phyloP scores from a whole-genome alignment of 2,797 vertebrate species.

The Macroramphosus scolopax region DNA sequence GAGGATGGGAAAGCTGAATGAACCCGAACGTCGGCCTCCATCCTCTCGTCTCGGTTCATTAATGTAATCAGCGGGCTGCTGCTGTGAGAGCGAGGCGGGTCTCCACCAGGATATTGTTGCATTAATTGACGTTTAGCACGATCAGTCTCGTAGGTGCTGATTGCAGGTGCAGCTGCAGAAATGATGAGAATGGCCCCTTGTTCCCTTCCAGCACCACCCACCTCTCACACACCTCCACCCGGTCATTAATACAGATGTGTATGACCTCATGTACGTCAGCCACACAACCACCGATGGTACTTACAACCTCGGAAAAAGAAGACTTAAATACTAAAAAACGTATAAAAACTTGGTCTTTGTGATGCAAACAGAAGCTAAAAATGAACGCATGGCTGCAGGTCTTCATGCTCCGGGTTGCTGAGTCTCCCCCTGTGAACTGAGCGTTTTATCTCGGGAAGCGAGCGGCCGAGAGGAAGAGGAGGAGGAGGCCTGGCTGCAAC shows the following conservation, averaged over 20 bases:
- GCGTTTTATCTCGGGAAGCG: slow-evolving; percentile 61
- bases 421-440: slow-evolving; percentile 48
- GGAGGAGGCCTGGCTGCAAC: slow-evolving; percentile 62
- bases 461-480: slow-evolving; percentile 62
- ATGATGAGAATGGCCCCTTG: slow-evolving; percentile 40
- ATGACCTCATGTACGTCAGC: slow-evolving; percentile 6
- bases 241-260: slow-evolving; percentile 12
- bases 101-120: slow-evolving; percentile 37
- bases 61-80: slow-evolving; percentile 29
- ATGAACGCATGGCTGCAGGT: slow-evolving; percentile 18
- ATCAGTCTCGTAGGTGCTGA: slow-evolving; percentile 64
- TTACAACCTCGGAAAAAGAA: too few relatives aligned
- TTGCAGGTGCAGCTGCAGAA: slow-evolving; percentile 45
- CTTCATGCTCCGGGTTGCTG: slow-evolving; percentile 26
- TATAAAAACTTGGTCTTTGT: too few relatives aligned
- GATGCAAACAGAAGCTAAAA: not conserved
- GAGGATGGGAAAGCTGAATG: not conserved
- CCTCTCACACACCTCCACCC: slow-evolving; percentile 1
- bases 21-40: too few relatives aligned
- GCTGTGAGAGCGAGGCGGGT: slow-evolving; percentile 29
- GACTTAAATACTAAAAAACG: not conserved
- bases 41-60: slow-evolving; percentile 24
- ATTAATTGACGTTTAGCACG: slow-evolving; percentile 67
- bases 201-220: slow-evolving; percentile 30
- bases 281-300: not conserved